These are phyloP conservation scores for Microcebus griseorufus DNA, from an alignment of 2,113 vertebrate genomes.

Conservation along the genomic window DNA sequence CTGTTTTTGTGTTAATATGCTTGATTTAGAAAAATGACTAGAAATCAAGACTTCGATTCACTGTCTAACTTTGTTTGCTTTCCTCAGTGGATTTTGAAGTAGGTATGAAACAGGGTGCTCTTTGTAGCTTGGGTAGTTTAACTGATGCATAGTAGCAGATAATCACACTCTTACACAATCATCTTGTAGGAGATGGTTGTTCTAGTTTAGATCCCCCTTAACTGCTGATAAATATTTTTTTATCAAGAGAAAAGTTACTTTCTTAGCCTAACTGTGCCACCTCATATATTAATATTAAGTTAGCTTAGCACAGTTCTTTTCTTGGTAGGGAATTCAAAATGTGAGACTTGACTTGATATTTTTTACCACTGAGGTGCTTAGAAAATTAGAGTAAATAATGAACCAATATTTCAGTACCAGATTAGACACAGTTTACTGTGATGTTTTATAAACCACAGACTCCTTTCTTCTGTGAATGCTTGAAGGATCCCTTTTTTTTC, in stretches of 20 bases:
- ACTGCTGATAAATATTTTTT: conserved; percentile 14
- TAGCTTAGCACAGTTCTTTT: conserved; percentile 51
- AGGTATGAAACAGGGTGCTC: background rate
- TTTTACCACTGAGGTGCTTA: conserved; percentile 47
- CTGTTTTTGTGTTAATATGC: background rate
- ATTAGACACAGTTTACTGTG: conserved; percentile 71
- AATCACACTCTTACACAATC: background rate
- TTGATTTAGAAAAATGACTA: conserved; percentile 31
- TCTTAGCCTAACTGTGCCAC: conserved; percentile 1
- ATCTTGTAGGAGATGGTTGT: conserved; percentile 37
- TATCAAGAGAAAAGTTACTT: conserved; percentile 34
- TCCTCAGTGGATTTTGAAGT: conserved; percentile 43
- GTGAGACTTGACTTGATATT: conserved; percentile 50
- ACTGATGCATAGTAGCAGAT: background rate
- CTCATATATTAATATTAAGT: conserved; percentile 44
- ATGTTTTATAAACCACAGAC: conserved; percentile 77
- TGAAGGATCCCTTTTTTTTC: conserved; percentile 74
- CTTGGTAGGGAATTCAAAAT: conserved; percentile 64
- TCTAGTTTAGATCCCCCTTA: background rate
- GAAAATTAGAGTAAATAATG: conserved; percentile 78
- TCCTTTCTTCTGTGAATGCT: conserved; percentile 70
- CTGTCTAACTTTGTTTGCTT: conserved; percentile 9
- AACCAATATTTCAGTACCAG: conserved; percentile 70
- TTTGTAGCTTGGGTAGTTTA: background rate
- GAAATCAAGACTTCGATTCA: background rate